Percentiles rank a stretch among this genome's conserved stretches.
phyloP scores from a whole-genome alignment of 2,888 invertebrate genomes.

The Gasteruption jaculator region DNA sequence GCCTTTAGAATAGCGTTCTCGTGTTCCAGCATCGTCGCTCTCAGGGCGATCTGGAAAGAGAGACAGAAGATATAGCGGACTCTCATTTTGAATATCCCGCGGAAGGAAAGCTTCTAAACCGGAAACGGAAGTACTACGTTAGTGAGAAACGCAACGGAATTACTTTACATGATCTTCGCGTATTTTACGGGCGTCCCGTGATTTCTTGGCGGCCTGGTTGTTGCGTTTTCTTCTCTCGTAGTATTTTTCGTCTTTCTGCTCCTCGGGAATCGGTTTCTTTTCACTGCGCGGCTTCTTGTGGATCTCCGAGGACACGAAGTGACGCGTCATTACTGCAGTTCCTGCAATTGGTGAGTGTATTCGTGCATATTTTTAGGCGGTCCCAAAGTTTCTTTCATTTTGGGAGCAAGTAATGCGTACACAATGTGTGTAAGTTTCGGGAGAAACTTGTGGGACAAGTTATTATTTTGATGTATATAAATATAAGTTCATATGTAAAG shows the following conservation, averaged over 20 bases:
- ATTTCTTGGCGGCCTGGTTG: constrained; percentile 90
- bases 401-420: no score
- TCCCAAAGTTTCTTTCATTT: not conserved
- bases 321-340: constrained; percentile 21
- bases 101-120: not conserved
- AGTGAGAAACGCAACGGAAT: constrained; percentile 3
- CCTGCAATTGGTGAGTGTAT: constrained; percentile 17
- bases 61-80: not conserved
- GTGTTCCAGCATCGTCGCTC: constrained; percentile 80
- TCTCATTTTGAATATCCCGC: not conserved
- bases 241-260: constrained; percentile 85
- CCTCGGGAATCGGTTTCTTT: constrained; percentile 81
- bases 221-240: constrained; percentile 82
- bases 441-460: no score
- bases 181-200: constrained; percentile 79
- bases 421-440: no score
- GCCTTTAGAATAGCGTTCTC: constrained; percentile 83
- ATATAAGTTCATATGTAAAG: no score
- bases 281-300: constrained; percentile 67
- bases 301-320: constrained; percentile 21
- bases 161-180: constrained; percentile 75
- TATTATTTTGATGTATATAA: no score
- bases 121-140: not conserved
- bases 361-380: no score
- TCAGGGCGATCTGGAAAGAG: constrained; percentile 66